Evolutionary conservation across 2,113 vertebrate species (phyloP).

Genomic region (Channa argus): DNA sequence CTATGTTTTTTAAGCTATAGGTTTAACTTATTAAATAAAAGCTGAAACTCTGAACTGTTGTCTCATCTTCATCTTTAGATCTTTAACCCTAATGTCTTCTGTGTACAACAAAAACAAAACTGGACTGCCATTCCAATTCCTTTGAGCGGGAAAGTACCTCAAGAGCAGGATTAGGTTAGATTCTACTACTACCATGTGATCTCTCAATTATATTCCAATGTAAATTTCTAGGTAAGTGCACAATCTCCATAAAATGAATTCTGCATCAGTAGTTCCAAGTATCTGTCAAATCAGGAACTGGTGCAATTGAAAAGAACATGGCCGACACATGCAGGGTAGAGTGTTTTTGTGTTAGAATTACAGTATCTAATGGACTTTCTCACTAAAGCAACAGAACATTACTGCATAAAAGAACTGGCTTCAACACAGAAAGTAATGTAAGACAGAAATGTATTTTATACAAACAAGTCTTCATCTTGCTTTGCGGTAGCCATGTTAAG

Average conservation of each 20-base stretch:
- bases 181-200: neutral
- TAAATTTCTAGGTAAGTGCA: neutral
- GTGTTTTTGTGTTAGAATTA: neutral
- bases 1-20: no score
- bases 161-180: no score
- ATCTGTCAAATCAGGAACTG: neutral
- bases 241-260: no score
- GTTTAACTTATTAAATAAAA: no score
- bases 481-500: neutral
- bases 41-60: no score
- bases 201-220: neutral
- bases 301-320: neutral
- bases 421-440: neutral
- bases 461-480: neutral
- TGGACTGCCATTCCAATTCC: no score
- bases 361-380: neutral
- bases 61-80: no score
- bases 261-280: neutral
- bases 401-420: neutral
- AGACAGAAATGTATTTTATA: neutral
- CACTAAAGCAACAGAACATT: neutral
- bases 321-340: neutral
- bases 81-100: no score
- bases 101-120: no score
- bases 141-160: no score